Evolutionary conservation across 2,888 invertebrate genomes (phyloP).

Genomic region (Ectemnius cavifrons): DNA sequence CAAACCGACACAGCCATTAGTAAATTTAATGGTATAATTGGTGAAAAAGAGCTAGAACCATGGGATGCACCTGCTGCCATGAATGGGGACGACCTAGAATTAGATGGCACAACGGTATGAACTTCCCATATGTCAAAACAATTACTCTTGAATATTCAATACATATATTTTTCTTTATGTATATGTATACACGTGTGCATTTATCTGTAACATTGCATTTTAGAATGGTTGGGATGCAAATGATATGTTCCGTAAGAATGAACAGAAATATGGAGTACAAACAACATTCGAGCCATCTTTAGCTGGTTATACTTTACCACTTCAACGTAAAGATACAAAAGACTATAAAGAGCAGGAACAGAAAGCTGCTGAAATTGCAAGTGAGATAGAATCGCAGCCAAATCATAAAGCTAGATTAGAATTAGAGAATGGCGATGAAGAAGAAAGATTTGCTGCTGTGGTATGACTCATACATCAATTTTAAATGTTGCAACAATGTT

Average conservation of each 20-base stretch:
- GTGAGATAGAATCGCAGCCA: slow-evolving; percentile 94
- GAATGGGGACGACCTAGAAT: slow-evolving; percentile 84
- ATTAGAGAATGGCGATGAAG: slow-evolving; percentile 95
- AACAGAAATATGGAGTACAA: slow-evolving; percentile 93
- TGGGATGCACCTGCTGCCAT: slow-evolving; percentile 85
- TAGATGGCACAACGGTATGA: slow-evolving; percentile 83
- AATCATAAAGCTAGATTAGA: slow-evolving; percentile 89
- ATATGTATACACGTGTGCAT: too few relatives aligned
- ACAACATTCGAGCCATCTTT: slow-evolving; percentile 95
- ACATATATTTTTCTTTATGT: not conserved
- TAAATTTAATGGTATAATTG: slow-evolving; percentile 89
- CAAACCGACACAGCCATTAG: slow-evolving; percentile 94
- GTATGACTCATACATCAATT: slow-evolving; percentile 69
- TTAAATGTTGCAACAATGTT: slow-evolving; percentile 4
- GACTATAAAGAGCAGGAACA: slow-evolving; percentile 92
- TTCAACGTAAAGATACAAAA: slow-evolving; percentile 91
- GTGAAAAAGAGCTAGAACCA: slow-evolving; percentile 91
- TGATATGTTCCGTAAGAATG: slow-evolving; percentile 98
- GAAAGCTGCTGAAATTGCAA: slow-evolving; percentile 93
- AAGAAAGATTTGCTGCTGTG: slow-evolving; percentile 92
- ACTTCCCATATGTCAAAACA: not conserved
- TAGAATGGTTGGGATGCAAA: slow-evolving; percentile 96
- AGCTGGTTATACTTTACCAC: slow-evolving; percentile 93
- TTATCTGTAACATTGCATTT: slow-evolving; percentile 27
- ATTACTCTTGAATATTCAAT: too few relatives aligned